Base-by-base conservation (phyloP, 2,888 invertebrate genomes). In the Omphaloscelis lunosa region DNA sequence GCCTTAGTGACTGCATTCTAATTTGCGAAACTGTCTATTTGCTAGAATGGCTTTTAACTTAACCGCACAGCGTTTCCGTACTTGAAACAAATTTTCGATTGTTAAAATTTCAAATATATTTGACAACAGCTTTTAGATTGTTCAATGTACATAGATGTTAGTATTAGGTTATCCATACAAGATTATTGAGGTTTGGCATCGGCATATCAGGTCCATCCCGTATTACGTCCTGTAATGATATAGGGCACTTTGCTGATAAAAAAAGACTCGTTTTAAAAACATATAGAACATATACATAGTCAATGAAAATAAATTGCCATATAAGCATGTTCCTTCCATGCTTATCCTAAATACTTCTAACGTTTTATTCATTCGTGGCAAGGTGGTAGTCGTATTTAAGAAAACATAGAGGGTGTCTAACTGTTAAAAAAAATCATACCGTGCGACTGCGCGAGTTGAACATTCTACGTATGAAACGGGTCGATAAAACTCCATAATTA, bases 1-100 rank as follows among this genome's bases (percentile, higher is more conserved):
- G 48, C 45, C 53, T 29, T 27, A 78, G 67, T 67, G 53, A 59
- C 63, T 61, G 56, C 72, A 85, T 81, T 86, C 69, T 76, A 76
- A 77, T 74, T 83, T 87, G 71, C 76, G 66, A 85, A 79, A 84
- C 73, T 34, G 39, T 66, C 51, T 65, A 51, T 82, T 81, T 84
- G 56, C 11, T 66, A 56, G n/a, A 63, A 12, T 41, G 58, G 45
- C 34, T 75, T 77, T 59, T 58, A 45, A 53, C 63, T 23, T 62
- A 39, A 74, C 45, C 45, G 15, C 29, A 23, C 20, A n/a, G 20
- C 41, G 66, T n/a, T 69, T 41, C 48, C 29, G 59, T 48, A 41
- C 58, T 65, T 71, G 29, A 76, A 48, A 23, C 8, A 67, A 58
- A 62, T 58, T 34, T 20, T n/a, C 15, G 6, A 48, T 56, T 27